Percentiles rank a stretch among this genome's conserved stretches.
These are phyloP conservation scores for Gymnoscopelus braueri DNA, from an alignment of 2,797 vertebrate species.

Conservation along the genomic window DNA sequence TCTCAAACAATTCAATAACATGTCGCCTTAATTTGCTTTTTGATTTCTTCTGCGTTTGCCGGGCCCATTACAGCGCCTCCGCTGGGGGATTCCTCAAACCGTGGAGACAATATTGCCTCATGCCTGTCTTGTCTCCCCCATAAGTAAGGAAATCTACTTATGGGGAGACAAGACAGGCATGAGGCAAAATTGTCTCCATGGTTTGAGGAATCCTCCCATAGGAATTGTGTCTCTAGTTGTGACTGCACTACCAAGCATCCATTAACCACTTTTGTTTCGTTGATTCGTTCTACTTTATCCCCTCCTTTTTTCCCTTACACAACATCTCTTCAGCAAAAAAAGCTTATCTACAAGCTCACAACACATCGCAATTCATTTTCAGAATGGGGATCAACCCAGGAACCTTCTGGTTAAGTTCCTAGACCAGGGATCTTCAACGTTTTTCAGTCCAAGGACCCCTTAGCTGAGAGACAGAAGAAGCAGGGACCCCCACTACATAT, in stretches of 20 bases:
- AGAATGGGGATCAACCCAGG: too few species aligned
- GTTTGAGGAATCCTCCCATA: slow-evolving; percentile 26
- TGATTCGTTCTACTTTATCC: too few species aligned
- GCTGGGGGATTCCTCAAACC: slow-evolving; percentile 28
- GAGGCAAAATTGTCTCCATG: slow-evolving; percentile 33
- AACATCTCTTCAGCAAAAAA: too few species aligned
- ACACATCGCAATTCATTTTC: too few species aligned
- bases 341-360: too few species aligned
- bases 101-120: slow-evolving; percentile 31
- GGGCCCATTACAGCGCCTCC: slow-evolving; percentile 1
- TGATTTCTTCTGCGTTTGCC: slow-evolving; percentile 28
- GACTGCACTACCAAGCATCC: not conserved
- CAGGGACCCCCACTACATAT: too few species aligned
- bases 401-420: too few species aligned
- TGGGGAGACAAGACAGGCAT: slow-evolving; percentile 4
- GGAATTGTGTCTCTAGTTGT: slow-evolving; percentile 17
- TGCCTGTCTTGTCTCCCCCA: slow-evolving; percentile 3
- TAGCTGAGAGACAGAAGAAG: too few species aligned
- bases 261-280: too few species aligned
- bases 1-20: slow-evolving; percentile 32
- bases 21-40: slow-evolving; percentile 51
- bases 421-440: too few species aligned
- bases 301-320: too few species aligned
- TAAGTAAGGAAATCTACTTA: slow-evolving; percentile 24
- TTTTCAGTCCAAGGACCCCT: too few species aligned